phyloP scores from a whole-genome alignment of 2,888 invertebrate genomes.

The Lasioglossum figueresi region DNA sequence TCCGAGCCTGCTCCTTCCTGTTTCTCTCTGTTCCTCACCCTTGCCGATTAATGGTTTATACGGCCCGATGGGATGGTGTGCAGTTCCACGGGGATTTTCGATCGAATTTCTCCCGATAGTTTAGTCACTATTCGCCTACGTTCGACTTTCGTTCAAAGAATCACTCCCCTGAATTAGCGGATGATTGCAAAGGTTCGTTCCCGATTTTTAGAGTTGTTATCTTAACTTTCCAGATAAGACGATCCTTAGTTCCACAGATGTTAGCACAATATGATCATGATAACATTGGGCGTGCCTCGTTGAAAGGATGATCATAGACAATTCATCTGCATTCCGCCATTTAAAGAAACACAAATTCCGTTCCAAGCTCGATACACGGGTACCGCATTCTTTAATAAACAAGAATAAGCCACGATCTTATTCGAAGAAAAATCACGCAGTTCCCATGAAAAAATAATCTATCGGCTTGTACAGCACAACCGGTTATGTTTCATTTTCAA shows the following conservation, averaged over 20 bases:
- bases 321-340: too few relatives aligned
- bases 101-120: slow-evolving; percentile 18
- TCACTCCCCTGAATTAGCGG: not conserved
- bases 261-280: not conserved
- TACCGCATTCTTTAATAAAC: too few relatives aligned
- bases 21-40: not conserved
- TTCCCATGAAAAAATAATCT: not conserved
- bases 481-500: not conserved
- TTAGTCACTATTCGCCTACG: not conserved
- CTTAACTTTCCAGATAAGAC: not conserved
- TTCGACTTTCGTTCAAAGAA: not conserved
- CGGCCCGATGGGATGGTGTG: slow-evolving; percentile 12
- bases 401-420: too few relatives aligned
- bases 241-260: not conserved
- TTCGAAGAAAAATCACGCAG: not conserved
- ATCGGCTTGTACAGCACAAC: not conserved
- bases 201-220: not conserved
- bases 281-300: too few relatives aligned
- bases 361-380: too few relatives aligned
- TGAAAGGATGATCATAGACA: too few relatives aligned
- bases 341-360: too few relatives aligned
- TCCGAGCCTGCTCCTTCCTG: not conserved
- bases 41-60: slow-evolving; percentile 44
- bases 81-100: slow-evolving; percentile 27
- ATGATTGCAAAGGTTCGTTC: not conserved